phyloP scores from a whole-genome alignment of 2,113 vertebrate genomes.

The Nerophis ophidion region DNA sequence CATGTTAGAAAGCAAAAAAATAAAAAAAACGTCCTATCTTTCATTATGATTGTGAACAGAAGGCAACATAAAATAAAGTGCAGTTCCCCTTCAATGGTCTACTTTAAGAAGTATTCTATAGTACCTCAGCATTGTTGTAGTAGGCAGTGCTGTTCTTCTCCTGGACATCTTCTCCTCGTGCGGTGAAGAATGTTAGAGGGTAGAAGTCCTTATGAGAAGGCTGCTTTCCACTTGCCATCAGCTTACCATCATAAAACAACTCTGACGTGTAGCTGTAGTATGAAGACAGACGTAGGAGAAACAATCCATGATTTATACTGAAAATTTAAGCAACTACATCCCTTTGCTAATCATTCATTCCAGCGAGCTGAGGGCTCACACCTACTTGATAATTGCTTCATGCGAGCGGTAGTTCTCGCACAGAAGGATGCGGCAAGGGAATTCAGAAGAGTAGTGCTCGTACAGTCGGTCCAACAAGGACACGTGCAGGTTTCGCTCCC shows the following conservation, averaged over 20 bases:
- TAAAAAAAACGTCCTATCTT: no score
- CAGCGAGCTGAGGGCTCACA: slow-evolving; percentile 68
- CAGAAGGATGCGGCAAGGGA: slow-evolving; percentile 95
- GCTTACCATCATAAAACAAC: slow-evolving; percentile 96
- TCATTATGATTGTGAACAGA: no score
- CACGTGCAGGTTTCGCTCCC: slow-evolving; percentile 94
- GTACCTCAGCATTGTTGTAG: slow-evolving; percentile 98
- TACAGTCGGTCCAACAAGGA: slow-evolving; percentile 95
- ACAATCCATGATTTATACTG: neutral
- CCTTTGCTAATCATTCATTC: neutral
- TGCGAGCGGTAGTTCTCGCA: slow-evolving; percentile 99
- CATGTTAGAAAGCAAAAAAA: no score
- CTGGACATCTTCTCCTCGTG: slow-evolving; percentile 95
- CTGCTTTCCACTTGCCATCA: slow-evolving; percentile 98
- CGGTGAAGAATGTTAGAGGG: slow-evolving; percentile 96
- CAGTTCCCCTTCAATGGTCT: no score
- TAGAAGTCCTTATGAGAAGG: slow-evolving; percentile 98
- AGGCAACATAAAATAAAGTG: no score
- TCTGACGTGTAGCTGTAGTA: slow-evolving; percentile 91
- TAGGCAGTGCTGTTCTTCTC: slow-evolving; percentile 99
- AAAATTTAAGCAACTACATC: neutral
- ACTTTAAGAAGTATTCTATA: neutral
- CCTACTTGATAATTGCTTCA: slow-evolving; percentile 99
- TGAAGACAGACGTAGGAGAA: neutral
- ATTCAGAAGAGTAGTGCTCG: slow-evolving; percentile 94